These are phyloP conservation scores for Lepidocyrtinus sp. DNA, from an alignment of 2,888 invertebrate genomes.

Conservation along the genomic window DNA sequence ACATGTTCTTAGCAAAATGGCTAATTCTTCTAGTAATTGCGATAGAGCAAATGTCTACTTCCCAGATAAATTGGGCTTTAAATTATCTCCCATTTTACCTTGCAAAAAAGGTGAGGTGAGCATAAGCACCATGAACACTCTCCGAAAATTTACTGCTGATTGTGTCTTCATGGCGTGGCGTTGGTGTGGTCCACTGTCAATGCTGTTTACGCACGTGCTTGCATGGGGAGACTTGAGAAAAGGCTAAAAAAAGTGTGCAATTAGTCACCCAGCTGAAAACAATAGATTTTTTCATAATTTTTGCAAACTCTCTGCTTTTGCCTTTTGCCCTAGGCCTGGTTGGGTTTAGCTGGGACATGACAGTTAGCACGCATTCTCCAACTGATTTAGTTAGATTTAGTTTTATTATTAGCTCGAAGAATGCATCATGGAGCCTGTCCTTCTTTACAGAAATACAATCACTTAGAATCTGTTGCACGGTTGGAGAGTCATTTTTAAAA, in stretches of 20 bases:
- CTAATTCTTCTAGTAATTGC: background rate
- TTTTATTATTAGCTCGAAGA: no score
- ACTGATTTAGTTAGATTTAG: no score
- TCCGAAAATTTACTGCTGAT: no score
- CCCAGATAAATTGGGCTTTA: slow-evolving; percentile 16
- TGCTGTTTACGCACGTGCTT: background rate
- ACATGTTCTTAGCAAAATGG: slow-evolving; percentile 12
- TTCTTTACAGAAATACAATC: no score
- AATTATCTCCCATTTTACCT: slow-evolving; percentile 17
- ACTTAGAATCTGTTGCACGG: no score
- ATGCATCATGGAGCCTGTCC: no score
- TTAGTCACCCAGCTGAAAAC: background rate
- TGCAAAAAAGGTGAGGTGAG: slow-evolving; percentile 17
- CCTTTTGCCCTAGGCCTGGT: no score
- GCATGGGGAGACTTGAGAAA: background rate
- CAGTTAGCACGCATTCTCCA: slow-evolving; percentile 12
- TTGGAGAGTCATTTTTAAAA: no score
- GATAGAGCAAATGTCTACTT: background rate
- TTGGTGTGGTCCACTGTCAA: no score
- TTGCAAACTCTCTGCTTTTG: no score
- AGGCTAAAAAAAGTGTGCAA: background rate
- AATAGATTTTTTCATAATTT: background rate
- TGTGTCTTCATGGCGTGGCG: no score
- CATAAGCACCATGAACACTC: no score
- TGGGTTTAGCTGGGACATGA: background rate